Percentiles rank a stretch among this genome's conserved stretches.
Evolutionary conservation across 2,113 vertebrate species (phyloP).

Genomic region (Acrocephalus kingi): DNA sequence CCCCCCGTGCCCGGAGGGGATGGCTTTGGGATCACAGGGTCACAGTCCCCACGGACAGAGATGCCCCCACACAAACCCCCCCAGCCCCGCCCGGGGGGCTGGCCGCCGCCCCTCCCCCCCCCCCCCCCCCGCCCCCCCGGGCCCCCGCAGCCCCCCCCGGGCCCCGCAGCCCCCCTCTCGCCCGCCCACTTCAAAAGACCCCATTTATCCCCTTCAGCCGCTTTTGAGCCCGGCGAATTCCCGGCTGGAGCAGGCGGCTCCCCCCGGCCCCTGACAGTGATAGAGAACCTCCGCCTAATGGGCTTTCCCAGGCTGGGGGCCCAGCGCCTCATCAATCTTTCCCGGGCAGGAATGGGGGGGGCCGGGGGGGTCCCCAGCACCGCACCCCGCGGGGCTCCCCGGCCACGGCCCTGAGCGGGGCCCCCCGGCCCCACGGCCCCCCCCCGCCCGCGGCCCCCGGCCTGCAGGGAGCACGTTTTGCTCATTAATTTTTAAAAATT

Average conservation of each 20-base stretch:
- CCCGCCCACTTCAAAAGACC: slow-evolving; percentile 36
- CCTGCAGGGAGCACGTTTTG: slow-evolving; percentile 36
- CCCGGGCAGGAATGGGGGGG: not conserved
- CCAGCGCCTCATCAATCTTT: slow-evolving; percentile 52
- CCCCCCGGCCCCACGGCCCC: not conserved
- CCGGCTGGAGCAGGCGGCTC: slow-evolving; percentile 28
- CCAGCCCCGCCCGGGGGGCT: not conserved
- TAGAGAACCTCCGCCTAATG: slow-evolving; percentile 65
- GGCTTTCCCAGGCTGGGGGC: slow-evolving; percentile 47
- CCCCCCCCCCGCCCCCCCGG: slow-evolving; percentile 18
- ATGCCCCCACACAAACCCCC: not conserved
- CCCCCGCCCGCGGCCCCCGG: not conserved
- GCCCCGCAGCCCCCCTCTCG: not conserved
- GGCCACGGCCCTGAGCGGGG: not conserved
- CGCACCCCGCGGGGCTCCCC: not conserved
- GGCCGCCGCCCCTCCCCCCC: slow-evolving; percentile 38
- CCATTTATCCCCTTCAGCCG: slow-evolving; percentile 72
- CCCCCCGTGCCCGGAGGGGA: rapidly evolving
- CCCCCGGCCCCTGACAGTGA: slow-evolving; percentile 75
- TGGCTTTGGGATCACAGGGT: not conserved
- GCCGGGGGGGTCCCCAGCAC: not conserved
- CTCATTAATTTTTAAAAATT: slow-evolving; percentile 63
- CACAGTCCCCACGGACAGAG: not conserved
- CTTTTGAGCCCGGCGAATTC: slow-evolving; percentile 55
- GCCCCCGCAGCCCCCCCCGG: not conserved